Conservation (phyloP, 1,140 invertebrate species). For the Ips typographus region DNA sequence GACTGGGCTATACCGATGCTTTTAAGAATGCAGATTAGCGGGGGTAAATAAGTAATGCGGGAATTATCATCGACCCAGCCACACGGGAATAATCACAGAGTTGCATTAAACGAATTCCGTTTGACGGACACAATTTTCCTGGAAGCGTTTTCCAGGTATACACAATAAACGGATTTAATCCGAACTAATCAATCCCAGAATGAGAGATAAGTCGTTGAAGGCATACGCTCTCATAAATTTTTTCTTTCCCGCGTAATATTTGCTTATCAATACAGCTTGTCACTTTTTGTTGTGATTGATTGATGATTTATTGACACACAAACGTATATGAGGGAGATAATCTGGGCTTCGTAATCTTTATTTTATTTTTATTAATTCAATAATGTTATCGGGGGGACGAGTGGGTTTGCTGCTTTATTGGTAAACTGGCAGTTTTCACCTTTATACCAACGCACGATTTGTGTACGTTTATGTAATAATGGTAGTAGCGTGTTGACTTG, state of each 20-base stretch:
- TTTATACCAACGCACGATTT: no score
- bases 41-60: no score
- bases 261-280: slow-evolving; percentile 32
- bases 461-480: no score
- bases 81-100: no score
- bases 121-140: no score
- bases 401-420: no score
- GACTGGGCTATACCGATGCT: no score
- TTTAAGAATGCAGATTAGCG: no score
- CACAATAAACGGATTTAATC: neutral
- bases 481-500: no score
- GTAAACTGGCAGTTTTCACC: no score
- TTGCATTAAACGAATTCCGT: no score
- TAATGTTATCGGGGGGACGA: slow-evolving; percentile 20
- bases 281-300: slow-evolving; percentile 35
- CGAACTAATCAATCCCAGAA: slow-evolving; percentile 7
- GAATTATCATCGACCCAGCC: no score
- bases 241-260: slow-evolving; percentile 25
- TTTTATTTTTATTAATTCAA: slow-evolving; percentile 32
- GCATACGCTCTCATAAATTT: slow-evolving; percentile 13
- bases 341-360: slow-evolving; percentile 24
- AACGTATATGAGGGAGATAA: slow-evolving; percentile 34
- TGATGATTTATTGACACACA: slow-evolving; percentile 33
- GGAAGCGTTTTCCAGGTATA: neutral
- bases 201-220: neutral